Evolutionary conservation across 1,140 invertebrate genomes (phyloP), one percentile per base, ranked within the genome.

Genomic region (Pteromalus puparum): DNA sequence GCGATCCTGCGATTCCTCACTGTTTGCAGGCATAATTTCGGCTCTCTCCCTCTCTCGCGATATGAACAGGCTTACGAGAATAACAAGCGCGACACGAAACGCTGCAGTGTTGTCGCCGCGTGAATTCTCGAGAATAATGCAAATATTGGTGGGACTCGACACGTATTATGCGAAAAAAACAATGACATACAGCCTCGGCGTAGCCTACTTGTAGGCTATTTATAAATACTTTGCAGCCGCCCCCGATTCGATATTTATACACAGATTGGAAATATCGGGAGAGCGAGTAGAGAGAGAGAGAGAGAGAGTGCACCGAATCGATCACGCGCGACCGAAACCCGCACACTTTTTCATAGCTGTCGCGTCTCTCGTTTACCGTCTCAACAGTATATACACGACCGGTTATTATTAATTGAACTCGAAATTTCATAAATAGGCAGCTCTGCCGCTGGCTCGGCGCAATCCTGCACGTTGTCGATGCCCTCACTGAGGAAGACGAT

Each of bases 161-260:
- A 42, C 38, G 53, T 61, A 28, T 70, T 30, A 28, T 28, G 10
- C 67, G 12, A 18, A 30, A 61, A 34, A 77, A 65, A 61, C 42
- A 77, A 76, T 46, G 12, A 30, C 12, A 75, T 75, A 75, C 24
- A 75, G 73, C 9, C 26, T 30, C 53, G 46, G 21, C 18, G 18
- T 61, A 77, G 48, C 75, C 77, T 79, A 79, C 28, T 79, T 79
- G 61, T 42, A n/a, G 28, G 76, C 26, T 78, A 78, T 78, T 78
- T 78, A 78, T 78, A 78, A 78, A 24, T 78, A 78, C 53, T 61
- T 67, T 34, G 48, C 76, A 34, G 53, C 18, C 76, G 76, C 26
- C 53, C 75, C 53, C 76, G 53, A 67, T 78, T 78, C 30, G 76
- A 34, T 78, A 78, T 78, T 67, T 61, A 78, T 78, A 78, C 30